Conservation (phyloP, 2,888 invertebrate genomes). For the Patella ulyssiponensis region DNA sequence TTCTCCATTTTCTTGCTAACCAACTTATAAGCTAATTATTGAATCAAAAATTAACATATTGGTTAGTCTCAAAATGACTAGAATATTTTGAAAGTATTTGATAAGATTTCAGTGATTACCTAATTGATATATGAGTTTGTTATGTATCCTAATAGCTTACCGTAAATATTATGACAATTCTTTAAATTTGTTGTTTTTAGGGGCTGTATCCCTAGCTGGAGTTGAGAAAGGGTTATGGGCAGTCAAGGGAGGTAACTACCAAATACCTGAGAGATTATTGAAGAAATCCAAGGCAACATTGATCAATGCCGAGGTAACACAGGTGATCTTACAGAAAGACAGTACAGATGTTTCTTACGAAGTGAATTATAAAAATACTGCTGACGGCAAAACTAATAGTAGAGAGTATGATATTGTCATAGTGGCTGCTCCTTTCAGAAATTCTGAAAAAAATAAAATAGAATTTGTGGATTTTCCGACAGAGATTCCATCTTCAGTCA, state of each 20-base stretch:
- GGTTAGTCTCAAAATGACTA: no score
- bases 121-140: neutral
- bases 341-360: slow-evolving; percentile 48
- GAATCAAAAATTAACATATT: no score
- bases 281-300: slow-evolving; percentile 71
- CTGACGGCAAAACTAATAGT: slow-evolving; percentile 22
- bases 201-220: slow-evolving; percentile 76
- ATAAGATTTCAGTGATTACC: no score
- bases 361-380: slow-evolving; percentile 44
- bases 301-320: slow-evolving; percentile 68
- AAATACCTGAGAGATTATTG: slow-evolving; percentile 58
- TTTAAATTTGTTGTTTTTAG: slow-evolving; percentile 62
- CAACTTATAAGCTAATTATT: no score
- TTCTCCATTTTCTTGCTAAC: no score
- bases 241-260: slow-evolving; percentile 77
- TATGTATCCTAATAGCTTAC: neutral
- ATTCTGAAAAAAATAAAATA: slow-evolving; percentile 66
- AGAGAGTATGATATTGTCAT: slow-evolving; percentile 76
- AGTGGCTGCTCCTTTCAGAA: slow-evolving; percentile 76
- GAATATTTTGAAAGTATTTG: no score
- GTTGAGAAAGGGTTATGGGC: slow-evolving; percentile 76
- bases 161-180: neutral
- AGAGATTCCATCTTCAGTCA: slow-evolving; percentile 44
- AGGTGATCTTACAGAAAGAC: slow-evolving; percentile 48
- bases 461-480: slow-evolving; percentile 73